These are phyloP conservation scores for Osedax fenrisi DNA, from an alignment of 2,888 invertebrate species.

Conservation along the genomic window DNA sequence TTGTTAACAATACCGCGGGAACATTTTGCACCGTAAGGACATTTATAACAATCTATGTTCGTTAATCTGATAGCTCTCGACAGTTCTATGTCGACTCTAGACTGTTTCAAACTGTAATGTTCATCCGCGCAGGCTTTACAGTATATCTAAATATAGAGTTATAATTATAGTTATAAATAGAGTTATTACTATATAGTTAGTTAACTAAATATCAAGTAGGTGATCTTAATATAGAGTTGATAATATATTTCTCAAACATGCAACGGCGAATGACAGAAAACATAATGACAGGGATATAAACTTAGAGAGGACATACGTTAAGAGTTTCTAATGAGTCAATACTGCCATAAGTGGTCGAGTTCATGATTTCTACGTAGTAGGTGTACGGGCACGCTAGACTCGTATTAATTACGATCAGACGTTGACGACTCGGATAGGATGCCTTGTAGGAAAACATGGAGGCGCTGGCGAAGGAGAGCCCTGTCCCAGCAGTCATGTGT, in stretches of 20 bases:
- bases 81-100: not conserved
- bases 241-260: too few species aligned
- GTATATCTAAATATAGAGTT: slow-evolving; percentile 13
- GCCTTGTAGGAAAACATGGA: not conserved
- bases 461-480: not conserved
- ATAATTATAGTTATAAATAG: too few species aligned
- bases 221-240: too few species aligned
- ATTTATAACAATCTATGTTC: slow-evolving; percentile 8
- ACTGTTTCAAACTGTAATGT: slow-evolving; percentile 21
- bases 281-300: too few species aligned
- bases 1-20: slow-evolving; percentile 24
- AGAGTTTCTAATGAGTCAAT: not conserved
- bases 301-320: not conserved
- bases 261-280: too few species aligned
- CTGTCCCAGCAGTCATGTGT: not conserved
- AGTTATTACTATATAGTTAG: too few species aligned
- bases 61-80: not conserved
- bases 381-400: not conserved
- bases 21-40: slow-evolving; percentile 30
- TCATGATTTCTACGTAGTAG: not conserved
- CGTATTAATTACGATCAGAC: not conserved
- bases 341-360: not conserved
- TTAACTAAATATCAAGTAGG: too few species aligned
- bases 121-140: slow-evolving; percentile 21
- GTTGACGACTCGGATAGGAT: not conserved